Conservation (phyloP, 1,140 invertebrate genomes). For the Augochlora pura region DNA sequence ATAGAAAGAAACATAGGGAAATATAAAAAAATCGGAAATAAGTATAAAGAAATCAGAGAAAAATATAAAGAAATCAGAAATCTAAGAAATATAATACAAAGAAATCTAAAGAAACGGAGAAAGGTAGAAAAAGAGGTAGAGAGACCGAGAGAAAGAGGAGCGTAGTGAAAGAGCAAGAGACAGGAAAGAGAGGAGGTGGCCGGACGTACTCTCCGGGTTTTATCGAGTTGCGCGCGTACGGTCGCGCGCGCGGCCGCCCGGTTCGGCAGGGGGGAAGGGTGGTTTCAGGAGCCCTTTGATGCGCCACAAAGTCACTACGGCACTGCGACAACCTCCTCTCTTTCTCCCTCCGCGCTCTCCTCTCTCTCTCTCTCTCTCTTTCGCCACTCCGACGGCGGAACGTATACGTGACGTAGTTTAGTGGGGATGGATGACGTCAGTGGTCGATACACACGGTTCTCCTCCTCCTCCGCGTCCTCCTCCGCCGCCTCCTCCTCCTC, state of each 20-base stretch:
- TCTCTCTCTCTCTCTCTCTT: too few relatives aligned
- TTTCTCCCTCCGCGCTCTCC: slow-evolving; percentile 1
- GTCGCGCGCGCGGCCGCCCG: neutral
- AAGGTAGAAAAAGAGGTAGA: too few relatives aligned
- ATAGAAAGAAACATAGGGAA: too few relatives aligned
- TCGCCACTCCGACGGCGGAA: slow-evolving; percentile 38
- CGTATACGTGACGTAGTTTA: slow-evolving; percentile 70
- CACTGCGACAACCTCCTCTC: slow-evolving; percentile 62
- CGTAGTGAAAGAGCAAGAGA: too few relatives aligned
- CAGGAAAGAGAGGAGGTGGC: neutral
- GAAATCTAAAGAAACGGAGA: too few relatives aligned
- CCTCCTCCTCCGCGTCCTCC: too few relatives aligned
- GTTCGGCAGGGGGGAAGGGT: neutral
- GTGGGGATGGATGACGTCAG: slow-evolving; percentile 72
- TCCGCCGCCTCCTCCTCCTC: slow-evolving; percentile 52
- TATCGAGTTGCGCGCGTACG: neutral
- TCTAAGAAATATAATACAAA: too few relatives aligned
- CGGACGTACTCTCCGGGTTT: neutral
- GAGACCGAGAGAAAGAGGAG: too few relatives aligned
- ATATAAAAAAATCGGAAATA: too few relatives aligned
- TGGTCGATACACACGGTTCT: slow-evolving; percentile 71
- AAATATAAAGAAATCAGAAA: too few relatives aligned
- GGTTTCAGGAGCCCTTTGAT: slow-evolving; percentile 24
- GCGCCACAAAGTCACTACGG: slow-evolving; percentile 46
- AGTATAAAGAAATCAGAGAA: too few relatives aligned